These are phyloP conservation scores for Sarcophaga rosellei DNA, from an alignment of 2,888 invertebrate genomes.

Conservation along the genomic window DNA sequence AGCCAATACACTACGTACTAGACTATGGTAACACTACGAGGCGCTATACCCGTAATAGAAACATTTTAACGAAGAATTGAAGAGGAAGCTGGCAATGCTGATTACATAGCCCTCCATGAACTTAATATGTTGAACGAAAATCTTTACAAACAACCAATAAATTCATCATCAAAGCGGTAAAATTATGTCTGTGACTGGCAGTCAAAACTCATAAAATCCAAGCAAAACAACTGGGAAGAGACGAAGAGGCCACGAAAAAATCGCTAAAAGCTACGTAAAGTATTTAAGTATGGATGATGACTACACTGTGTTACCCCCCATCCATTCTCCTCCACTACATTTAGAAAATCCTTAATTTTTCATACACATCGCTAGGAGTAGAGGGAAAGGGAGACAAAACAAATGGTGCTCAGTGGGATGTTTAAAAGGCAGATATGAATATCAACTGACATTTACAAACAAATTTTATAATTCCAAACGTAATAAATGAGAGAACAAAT, in stretches of 20 bases:
- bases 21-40: too few relatives aligned
- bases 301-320: too few relatives aligned
- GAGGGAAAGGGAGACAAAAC: background rate
- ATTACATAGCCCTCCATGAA: too few relatives aligned
- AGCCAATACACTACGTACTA: too few relatives aligned
- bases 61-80: too few relatives aligned
- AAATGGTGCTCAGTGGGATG: background rate
- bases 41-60: too few relatives aligned
- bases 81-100: too few relatives aligned
- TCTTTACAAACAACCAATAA: background rate
- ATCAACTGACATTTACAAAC: constrained; percentile 26
- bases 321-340: background rate
- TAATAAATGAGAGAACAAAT: constrained; percentile 9
- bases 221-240: constrained; percentile 17
- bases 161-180: background rate
- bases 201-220: constrained; percentile 37
- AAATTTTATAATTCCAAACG: constrained; percentile 21
- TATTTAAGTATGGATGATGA: constrained; percentile 25
- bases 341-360: background rate
- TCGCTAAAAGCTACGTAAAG: constrained; percentile 37
- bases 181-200: constrained; percentile 33
- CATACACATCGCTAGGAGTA: background rate
- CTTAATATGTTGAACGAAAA: background rate
- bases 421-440: constrained; percentile 35
- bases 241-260: background rate